Percentiles rank a stretch among this genome's conserved stretches.
phyloP scores from a whole-genome alignment of 2,888 invertebrate genomes.

The Argyra leucocephala region DNA sequence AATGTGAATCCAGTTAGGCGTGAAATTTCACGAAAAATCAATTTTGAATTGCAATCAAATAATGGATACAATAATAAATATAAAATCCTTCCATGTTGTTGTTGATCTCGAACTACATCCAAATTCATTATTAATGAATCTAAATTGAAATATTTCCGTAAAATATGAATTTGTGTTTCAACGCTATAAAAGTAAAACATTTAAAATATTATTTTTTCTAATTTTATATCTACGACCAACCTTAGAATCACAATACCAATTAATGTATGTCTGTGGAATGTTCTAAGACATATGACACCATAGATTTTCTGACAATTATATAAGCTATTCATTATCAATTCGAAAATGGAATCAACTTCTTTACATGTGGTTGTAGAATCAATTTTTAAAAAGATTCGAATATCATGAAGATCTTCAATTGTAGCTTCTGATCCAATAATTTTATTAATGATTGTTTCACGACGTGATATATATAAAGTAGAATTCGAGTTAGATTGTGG shows the following conservation, averaged over 20 bases:
- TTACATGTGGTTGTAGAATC: not conserved
- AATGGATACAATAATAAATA: slow-evolving; percentile 42
- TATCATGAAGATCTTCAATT: not conserved
- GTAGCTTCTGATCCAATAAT: not conserved
- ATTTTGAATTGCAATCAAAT: slow-evolving; percentile 33
- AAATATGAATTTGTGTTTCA: not conserved
- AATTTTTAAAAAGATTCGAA: not conserved
- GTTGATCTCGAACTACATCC: not conserved
- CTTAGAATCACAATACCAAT: not conserved
- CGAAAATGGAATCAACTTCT: not conserved
- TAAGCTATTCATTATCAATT: not conserved
- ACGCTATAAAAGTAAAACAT: not conserved
- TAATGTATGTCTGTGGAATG: not conserved
- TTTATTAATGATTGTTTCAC: not conserved
- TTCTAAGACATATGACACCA: not conserved
- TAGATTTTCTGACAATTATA: not conserved
- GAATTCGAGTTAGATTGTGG: not conserved
- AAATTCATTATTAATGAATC: slow-evolving; percentile 10
- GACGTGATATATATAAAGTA: not conserved
- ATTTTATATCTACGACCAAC: not conserved
- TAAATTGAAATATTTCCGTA: slow-evolving; percentile 14
- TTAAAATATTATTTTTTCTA: no score
- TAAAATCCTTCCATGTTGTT: slow-evolving; percentile 16
- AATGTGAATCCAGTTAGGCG: slow-evolving; percentile 40
- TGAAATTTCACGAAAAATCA: slow-evolving; percentile 47